phyloP scores from a whole-genome alignment of 2,797 vertebrate species.

The Harpia harpyja region DNA sequence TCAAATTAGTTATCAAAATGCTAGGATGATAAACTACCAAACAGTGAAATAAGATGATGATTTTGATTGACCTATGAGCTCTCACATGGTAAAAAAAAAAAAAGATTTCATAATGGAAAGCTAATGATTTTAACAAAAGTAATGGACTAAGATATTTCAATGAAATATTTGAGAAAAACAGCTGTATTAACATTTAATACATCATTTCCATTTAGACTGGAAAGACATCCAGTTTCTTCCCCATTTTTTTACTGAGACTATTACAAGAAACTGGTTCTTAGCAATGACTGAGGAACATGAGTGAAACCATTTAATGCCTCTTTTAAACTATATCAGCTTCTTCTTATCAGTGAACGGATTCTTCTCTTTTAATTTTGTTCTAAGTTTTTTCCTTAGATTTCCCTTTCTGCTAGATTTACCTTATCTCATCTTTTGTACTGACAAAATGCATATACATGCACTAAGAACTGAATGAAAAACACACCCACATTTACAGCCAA shows the following conservation, averaged over 20 bases:
- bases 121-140: neutral
- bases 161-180: neutral
- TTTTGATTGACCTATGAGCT: neutral
- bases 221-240: neutral
- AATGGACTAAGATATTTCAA: neutral
- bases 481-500: neutral
- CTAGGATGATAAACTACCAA: neutral
- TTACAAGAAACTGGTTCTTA: neutral
- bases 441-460: fast-evolving
- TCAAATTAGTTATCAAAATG: slow-evolving; percentile 15
- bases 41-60: neutral
- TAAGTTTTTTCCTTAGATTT: neutral
- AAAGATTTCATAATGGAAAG: neutral
- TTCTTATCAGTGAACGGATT: neutral
- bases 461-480: neutral
- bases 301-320: neutral
- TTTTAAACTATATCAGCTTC: neutral
- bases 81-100: neutral
- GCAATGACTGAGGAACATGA: neutral
- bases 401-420: neutral
- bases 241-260: neutral
- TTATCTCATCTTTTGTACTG: neutral
- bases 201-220: neutral
- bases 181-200: neutral
- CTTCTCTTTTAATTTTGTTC: neutral